Percentiles rank a stretch among this genome's conserved stretches.
phyloP scores from a whole-genome alignment of 2,888 invertebrate species.

The Acleris laterana region DNA sequence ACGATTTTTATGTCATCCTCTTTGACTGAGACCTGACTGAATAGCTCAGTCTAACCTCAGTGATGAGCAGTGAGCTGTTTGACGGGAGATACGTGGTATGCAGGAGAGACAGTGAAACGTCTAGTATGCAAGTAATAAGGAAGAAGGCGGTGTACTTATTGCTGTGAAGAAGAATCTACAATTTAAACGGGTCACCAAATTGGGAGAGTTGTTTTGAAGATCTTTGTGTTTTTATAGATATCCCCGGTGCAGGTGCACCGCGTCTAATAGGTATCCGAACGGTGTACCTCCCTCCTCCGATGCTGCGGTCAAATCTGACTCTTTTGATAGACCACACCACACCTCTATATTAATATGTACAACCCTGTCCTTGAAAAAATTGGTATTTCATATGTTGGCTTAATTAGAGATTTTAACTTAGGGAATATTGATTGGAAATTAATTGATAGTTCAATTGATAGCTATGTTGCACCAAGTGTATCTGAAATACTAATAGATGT shows the following conservation, averaged over 20 bases:
- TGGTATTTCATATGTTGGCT: not conserved
- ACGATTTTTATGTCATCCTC: not conserved
- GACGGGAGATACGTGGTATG: not conserved
- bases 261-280: not conserved
- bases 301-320: not conserved
- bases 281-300: constrained; percentile 4
- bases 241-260: not conserved
- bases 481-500: not conserved
- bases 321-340: not conserved
- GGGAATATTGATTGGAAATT: constrained; percentile 6
- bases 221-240: constrained; percentile 3
- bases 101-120: not conserved
- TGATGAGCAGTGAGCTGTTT: constrained; percentile 3
- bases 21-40: not conserved
- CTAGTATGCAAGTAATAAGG: not conserved
- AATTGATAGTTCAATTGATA: not conserved
- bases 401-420: constrained; percentile 10
- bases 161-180: not conserved
- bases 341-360: no score
- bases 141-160: constrained; percentile 3
- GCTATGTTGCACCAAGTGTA: not conserved
- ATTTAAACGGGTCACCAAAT: not conserved
- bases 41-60: constrained; percentile 2
- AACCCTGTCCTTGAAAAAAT: not conserved
- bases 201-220: constrained; percentile 14